These are phyloP conservation scores for Diadromus collaris DNA, from an alignment of 2,888 invertebrate genomes.

Conservation along the genomic window DNA sequence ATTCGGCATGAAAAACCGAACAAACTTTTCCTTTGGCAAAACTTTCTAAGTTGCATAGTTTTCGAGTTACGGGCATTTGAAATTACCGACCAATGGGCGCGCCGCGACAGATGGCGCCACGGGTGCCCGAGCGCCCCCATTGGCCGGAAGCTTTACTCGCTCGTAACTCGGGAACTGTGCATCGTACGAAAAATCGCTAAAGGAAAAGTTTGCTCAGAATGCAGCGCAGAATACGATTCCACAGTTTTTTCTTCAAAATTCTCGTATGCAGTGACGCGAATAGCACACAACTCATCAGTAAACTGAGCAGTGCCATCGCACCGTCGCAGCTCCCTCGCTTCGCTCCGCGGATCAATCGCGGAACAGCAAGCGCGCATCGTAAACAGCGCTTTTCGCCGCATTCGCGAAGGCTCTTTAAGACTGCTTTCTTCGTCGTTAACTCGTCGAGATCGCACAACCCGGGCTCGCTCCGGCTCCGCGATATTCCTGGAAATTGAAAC, in stretches of 20 bases:
- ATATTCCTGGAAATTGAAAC: constrained; percentile 48
- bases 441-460: constrained; percentile 20
- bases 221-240: not conserved
- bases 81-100: not conserved
- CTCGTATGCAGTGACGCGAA: not conserved
- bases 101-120: not conserved
- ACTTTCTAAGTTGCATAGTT: not conserved
- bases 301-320: not conserved
- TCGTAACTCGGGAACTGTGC: constrained; percentile 1
- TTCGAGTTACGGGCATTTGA: constrained; percentile 3
- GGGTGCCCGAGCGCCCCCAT: not conserved
- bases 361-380: constrained; percentile 19
- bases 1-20: not conserved
- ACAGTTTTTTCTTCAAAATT: not conserved
- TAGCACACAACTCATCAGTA: not conserved
- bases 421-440: constrained; percentile 16
- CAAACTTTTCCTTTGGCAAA: not conserved
- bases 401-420: constrained; percentile 3
- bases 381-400: constrained; percentile 13
- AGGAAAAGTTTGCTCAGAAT: not conserved
- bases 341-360: not conserved
- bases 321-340: not conserved
- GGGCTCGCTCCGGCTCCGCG: not conserved
- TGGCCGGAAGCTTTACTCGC: not conserved
- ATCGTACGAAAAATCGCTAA: not conserved